A percentile compares a stretch with the other conserved stretches of the same genome.
Conservation (phyloP, 2,797 vertebrate species). For the Syndactyla subalaris region DNA sequence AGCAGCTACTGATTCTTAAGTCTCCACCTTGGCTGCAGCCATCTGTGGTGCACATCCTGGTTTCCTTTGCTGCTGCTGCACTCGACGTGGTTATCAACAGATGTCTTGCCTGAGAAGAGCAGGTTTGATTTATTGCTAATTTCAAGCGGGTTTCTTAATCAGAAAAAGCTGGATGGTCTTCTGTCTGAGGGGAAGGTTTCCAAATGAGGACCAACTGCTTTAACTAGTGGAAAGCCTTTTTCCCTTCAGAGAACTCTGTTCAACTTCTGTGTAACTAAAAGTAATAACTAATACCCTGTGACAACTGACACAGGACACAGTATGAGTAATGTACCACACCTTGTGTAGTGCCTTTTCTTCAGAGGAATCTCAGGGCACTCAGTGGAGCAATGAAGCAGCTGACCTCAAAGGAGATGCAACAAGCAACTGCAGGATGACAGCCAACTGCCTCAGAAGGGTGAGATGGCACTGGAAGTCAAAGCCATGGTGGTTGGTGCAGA, state of each 20-base stretch:
- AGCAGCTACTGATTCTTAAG: neutral
- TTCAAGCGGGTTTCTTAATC: conserved; percentile 42
- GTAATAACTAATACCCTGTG: neutral
- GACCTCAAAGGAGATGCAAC: neutral
- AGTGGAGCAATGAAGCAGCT: neutral
- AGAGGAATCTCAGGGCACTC: neutral
- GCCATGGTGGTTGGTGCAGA: neutral
- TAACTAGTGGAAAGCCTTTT: conserved; percentile 18
- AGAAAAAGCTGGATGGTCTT: conserved; percentile 19
- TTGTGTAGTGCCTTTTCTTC: neutral
- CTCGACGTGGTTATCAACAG: conserved; percentile 58
- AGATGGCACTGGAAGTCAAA: neutral
- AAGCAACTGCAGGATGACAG: neutral
- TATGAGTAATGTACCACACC: neutral
- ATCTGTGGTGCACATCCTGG: conserved; percentile 13
- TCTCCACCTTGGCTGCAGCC: conserved; percentile 1
- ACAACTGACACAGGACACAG: neutral
- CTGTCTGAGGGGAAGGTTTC: neutral
- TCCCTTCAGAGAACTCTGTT: conserved; percentile 12
- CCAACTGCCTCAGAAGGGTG: neutral
- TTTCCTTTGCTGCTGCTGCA: neutral
- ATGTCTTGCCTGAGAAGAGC: conserved; percentile 58
- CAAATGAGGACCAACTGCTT: neutral
- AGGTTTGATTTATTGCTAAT: conserved; percentile 47
- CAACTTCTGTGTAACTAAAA: neutral